phyloP scores from a whole-genome alignment of 2,797 vertebrate species.

The Myotis planiceps region DNA sequence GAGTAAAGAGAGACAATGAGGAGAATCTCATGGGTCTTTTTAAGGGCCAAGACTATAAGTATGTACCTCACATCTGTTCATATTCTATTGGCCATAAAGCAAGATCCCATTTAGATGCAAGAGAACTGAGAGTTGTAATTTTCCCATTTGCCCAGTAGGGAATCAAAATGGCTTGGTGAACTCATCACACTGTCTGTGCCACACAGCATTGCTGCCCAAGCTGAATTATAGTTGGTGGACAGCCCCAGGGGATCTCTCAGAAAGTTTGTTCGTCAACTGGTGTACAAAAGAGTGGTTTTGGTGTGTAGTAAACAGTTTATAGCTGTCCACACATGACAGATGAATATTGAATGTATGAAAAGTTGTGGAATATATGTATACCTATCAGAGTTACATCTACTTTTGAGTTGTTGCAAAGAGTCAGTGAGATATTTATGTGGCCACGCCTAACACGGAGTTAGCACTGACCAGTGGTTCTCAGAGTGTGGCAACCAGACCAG shows the following conservation, averaged over 20 bases:
- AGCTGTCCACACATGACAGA: background rate
- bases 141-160: background rate
- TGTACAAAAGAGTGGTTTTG: background rate
- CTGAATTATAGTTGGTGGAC: background rate
- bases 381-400: background rate
- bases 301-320: background rate
- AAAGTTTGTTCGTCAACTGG: background rate
- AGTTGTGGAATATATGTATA: background rate
- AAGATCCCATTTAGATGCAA: background rate
- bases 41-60: background rate
- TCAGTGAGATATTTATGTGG: background rate
- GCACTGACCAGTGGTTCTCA: background rate
- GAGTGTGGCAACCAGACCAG: background rate
- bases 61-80: background rate
- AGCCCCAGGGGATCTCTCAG: background rate
- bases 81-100: background rate
- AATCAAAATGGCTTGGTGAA: background rate
- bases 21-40: background rate
- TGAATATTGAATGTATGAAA: background rate
- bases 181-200: background rate
- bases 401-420: background rate
- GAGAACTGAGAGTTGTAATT: background rate
- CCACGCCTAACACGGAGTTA: background rate
- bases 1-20: background rate
- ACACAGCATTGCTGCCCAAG: background rate